Evolutionary conservation across 1,140 invertebrate species (phyloP), one percentile per base, ranked within the genome.

Genomic region (Drosophila ohnishii): DNA sequence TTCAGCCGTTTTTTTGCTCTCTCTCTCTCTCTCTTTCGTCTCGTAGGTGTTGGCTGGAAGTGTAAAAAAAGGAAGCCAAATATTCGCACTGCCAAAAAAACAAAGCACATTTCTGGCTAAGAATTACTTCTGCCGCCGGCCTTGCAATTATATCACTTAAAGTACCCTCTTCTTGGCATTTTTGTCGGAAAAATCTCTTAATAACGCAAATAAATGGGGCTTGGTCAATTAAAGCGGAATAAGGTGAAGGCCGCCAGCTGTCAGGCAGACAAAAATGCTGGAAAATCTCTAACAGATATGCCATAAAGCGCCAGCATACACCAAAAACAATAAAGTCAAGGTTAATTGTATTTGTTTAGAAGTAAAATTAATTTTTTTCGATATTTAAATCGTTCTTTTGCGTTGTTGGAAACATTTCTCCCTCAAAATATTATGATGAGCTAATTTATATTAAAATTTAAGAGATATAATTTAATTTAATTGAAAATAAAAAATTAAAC

Each of bases 181-280:
- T 67, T 53, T 53, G 16, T 22, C 40, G 40, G 61, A 35, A 40
- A 75, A 47, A 75, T 59, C 56, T 67, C 63, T 56, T 76, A 56
- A 76, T 69, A 57, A 60, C 35, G 25, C 37, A 30, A 59, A 42
- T 58, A 39, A 64, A 34, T 78, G 47, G 35, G 5, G 42, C 35
- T 77, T 77, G 75, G 75, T 77, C 75, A 76, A 77, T 77, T 77
- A 77, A 70, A 62, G 39, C 67, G 35, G 30, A 77, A 77, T 77
- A 77, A 77, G 75, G 73, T 70, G 75, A 77, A 77, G 75, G 75
- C 53, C 74, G 39, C 32, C 58, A 77, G 73, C 75, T 77, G 75
- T 44, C 73, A 76, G 67, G 40, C 34, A 51, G 40, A 28, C 44
- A 16, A 19, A 65, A 65, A 59, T 25, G 69, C 35, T 71, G 42